Conservation (phyloP, 2,797 vertebrate genomes). For the Mionectes olivaceus region DNA sequence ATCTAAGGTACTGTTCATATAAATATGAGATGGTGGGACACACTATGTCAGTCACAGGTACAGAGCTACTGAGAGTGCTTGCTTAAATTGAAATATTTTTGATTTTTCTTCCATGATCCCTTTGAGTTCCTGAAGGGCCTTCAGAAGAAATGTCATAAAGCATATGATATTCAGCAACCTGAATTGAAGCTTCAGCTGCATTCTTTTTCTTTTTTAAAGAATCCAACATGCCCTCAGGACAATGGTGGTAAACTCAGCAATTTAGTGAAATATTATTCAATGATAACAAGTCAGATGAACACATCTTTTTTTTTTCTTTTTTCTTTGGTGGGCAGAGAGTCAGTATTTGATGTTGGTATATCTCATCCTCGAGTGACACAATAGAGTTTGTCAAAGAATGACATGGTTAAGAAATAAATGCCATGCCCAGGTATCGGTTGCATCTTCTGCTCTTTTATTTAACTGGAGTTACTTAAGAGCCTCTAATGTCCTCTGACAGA, state of each 20-base stretch:
- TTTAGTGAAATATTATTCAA: background rate
- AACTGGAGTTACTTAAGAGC: background rate
- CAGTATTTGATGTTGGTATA: background rate
- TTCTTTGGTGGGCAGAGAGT: background rate
- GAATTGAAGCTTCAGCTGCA: background rate
- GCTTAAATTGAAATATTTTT: background rate
- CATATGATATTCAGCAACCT: background rate
- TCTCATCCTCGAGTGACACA: background rate
- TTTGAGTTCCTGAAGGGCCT: background rate
- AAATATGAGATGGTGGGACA: background rate
- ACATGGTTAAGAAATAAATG: background rate
- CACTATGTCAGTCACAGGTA: background rate
- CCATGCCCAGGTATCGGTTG: background rate
- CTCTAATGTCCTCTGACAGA: background rate
- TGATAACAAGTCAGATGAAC: background rate
- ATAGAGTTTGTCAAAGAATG: background rate
- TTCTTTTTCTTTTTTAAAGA: background rate
- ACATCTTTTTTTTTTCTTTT: background rate
- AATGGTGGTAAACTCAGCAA: background rate
- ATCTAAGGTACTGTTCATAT: background rate
- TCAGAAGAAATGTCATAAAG: background rate
- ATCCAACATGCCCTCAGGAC: background rate
- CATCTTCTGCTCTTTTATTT: background rate
- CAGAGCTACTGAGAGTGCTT: background rate
- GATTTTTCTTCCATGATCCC: background rate